These are phyloP conservation scores for Tenthredo mesomela DNA, from an alignment of 2,888 invertebrate genomes.

Conservation along the genomic window DNA sequence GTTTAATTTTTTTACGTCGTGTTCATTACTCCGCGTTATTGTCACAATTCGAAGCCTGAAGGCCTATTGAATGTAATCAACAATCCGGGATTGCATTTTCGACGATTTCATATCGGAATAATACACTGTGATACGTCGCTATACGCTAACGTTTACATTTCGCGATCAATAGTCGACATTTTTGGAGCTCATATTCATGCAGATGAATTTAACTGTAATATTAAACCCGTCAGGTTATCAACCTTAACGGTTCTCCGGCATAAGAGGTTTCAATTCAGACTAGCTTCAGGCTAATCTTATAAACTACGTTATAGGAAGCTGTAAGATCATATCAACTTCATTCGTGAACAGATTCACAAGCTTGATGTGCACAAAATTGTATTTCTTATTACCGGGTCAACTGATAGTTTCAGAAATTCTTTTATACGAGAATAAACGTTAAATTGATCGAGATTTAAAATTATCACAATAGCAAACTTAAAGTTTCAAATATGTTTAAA, in stretches of 20 bases:
- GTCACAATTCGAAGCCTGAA: background rate
- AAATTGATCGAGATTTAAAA: background rate
- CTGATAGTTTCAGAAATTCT: background rate
- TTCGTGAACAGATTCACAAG: conserved; percentile 2
- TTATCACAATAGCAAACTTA: background rate
- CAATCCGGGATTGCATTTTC: background rate
- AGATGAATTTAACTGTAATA: background rate
- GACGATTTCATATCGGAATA: background rate
- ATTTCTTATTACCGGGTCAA: background rate
- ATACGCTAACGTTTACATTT: background rate
- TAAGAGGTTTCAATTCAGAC: background rate
- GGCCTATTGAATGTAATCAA: background rate
- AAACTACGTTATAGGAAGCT: background rate
- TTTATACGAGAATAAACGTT: background rate
- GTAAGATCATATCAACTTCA: conserved; percentile 4
- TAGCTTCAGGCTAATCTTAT: conserved; percentile 16
- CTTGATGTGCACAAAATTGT: background rate
- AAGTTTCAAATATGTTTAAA: background rate
- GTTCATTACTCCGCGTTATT: background rate
- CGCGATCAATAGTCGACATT: background rate
- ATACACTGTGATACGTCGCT: background rate
- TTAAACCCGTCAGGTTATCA: conserved; percentile 15
- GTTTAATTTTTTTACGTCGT: background rate
- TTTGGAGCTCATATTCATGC: background rate
- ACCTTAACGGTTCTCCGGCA: conserved; percentile 11